Base-by-base conservation (phyloP, 2,113 vertebrate genomes). In the Leuciscus idus region DNA sequence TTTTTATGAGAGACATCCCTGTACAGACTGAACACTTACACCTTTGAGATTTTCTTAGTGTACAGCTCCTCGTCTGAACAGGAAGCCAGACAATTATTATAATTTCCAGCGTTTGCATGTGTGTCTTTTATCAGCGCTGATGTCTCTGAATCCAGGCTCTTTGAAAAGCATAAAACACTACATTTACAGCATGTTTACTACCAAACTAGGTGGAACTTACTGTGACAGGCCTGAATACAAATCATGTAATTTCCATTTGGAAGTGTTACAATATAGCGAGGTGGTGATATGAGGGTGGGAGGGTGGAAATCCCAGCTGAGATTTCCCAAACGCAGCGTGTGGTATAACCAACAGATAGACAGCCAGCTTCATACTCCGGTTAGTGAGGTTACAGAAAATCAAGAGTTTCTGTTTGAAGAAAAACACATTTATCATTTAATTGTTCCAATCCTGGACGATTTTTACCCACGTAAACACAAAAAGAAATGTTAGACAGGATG, bases 301-400 rank as follows among this genome's bases (percentile, higher is more conserved):
- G 43, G 36, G 15, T 81, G 79, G 79, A 81, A 81, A 48, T 64
- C 79, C 79, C 57, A 48, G n/a, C 15, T 21, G 79, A 66, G 61
- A 66, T 62, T 30, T 46, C 59, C 36, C 59, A 68, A 82, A 82
- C 21, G 11, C 46, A 17, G 59, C 23, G 0, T 72, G 8, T 7
- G 19, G 19, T 57, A 12, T 72, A 80, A 43, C 4, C 0, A 26
- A 61, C 33, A 79, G 11, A 79, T 36, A 79, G 11, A 17, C 19
- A 13, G 10, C 8, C 28, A 36, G 28, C 17, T 57, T 52, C 33
- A 59, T 57, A 78, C 57, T 23, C 17, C 15, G 17, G 17, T 36
- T 57, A 23, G 2, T 21, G 13, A 61, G 11, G 21, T 78, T 55
- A 10, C 26, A 55, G 50, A 30, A 55, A 19, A 19, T 55, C 17